phyloP scores from a whole-genome alignment of 2,113 vertebrate genomes.

The Myrmophylax atrothorax region DNA sequence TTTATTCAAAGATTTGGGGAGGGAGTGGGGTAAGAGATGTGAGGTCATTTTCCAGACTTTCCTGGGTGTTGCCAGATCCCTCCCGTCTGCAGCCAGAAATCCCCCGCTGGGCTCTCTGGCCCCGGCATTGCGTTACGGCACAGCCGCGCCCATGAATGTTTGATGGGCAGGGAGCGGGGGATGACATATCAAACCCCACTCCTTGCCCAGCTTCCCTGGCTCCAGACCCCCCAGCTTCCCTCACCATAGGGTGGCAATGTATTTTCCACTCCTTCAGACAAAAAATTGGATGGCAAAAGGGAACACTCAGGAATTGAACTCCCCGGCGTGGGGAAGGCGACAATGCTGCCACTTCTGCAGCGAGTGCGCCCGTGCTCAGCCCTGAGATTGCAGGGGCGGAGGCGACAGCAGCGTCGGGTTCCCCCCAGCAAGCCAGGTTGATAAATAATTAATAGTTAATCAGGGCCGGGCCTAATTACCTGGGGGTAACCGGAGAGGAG shows the following conservation, averaged over 20 bases:
- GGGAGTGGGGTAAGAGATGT: background rate
- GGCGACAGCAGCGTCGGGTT: rapidly evolving
- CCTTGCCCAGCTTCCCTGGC: background rate
- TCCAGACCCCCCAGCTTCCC: background rate
- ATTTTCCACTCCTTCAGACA: background rate
- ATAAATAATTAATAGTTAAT: slow-evolving; percentile 43
- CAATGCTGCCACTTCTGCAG: background rate
- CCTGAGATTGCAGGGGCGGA: slow-evolving; percentile 4
- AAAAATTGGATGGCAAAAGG: rapidly evolving
- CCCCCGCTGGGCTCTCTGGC: background rate
- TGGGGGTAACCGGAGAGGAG: background rate
- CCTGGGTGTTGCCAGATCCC: background rate
- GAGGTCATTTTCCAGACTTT: background rate
- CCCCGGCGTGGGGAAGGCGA: rapidly evolving
- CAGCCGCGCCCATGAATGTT: slow-evolving; percentile 3
- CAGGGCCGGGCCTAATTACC: slow-evolving; percentile 22
- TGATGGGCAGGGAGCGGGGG: background rate
- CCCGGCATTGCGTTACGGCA: background rate
- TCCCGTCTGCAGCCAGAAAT: background rate
- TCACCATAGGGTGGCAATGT: too few species aligned
- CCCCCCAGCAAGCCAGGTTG: background rate
- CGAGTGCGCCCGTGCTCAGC: rapidly evolving
- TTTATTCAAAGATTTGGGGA: background rate
- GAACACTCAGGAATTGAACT: background rate
- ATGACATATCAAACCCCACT: slow-evolving; percentile 59